Evolutionary conservation across 2,888 invertebrate species (phyloP), one percentile per base, ranked within the genome.

Genomic region (Microchrysa polita): DNA sequence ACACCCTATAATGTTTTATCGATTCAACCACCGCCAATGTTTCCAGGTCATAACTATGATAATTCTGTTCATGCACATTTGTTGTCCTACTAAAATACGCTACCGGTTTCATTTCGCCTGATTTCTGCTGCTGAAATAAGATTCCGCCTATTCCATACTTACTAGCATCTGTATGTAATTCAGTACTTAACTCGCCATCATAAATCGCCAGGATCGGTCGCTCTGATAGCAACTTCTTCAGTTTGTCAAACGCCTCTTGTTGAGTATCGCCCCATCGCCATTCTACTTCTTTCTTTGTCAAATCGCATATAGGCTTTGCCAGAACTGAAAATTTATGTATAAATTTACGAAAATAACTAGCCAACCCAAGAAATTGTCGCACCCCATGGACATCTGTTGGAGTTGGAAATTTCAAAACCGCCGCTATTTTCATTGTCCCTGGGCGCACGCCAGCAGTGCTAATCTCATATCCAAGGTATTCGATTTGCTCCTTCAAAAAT

Each of bases 401-500:
- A 42, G n/a, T 40, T 16, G 40, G 27, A 18, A 20, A 65, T 40
- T 65, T 18, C 18, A 14, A 22, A 18, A 65, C 65, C 9, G 44
- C 48, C 20, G 2, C 42, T 44, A 40, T 65, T 27, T 65, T 65
- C 27, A 10, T 10, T 65, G 42, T 34, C 7, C 63, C n/a, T n/a
- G n/a, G n/a, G n/a, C n/a, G n/a, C n/a, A n/a, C n/a, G n/a, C n/a
- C 63, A 4, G 14, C 27, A 7, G 65, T 18, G 1, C 18, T 10
- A n/a, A 65, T 42, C 16, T 69, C 34, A 18, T 73, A 72, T 10
- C 77, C 77, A 0, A 77, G 53, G 52, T 74, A 77, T 10, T 69
- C 65, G 4, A 77, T 74, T 52, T 69, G 63, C 0, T 53, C 67
- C 48, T 72, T 61, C 2, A 77, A 69, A 20, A 77, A 77, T 14